Conservation (phyloP, 2,113 vertebrate species). For the Coregonus clupeaformis region DNA sequence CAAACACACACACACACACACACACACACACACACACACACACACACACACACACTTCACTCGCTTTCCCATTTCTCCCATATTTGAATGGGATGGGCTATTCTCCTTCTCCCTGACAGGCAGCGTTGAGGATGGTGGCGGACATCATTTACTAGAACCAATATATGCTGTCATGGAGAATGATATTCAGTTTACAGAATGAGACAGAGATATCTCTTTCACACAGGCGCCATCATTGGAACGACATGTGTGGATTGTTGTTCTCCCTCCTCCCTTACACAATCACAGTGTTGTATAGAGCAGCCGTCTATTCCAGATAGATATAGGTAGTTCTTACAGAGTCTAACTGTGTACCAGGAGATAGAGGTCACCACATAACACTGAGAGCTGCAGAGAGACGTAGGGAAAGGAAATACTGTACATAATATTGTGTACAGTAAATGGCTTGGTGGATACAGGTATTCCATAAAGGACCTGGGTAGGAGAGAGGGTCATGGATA, state of each 20-base stretch:
- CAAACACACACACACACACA: no score
- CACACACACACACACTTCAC: no score
- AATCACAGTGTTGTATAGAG: no score
- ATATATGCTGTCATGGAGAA: constrained; percentile 38
- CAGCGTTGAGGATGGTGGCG: constrained; percentile 13
- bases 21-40: no score
- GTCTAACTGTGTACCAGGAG: constrained; percentile 18
- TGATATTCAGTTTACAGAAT: constrained; percentile 48
- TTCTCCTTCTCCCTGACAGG: neutral
- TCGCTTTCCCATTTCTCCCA: neutral
- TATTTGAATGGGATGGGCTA: neutral
- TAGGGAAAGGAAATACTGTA: no score
- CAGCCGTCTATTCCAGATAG: neutral
- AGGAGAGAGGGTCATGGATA: no score
- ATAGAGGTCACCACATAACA: no score
- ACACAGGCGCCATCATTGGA: constrained; percentile 48
- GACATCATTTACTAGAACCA: constrained; percentile 23
- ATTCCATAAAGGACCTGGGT: no score
- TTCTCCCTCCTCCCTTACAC: neutral
- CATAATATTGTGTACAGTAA: constrained; percentile 19
- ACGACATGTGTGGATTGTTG: constrained; percentile 44
- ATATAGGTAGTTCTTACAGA: constrained; percentile 8
- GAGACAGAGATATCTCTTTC: constrained; percentile 59
- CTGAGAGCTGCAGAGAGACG: no score
- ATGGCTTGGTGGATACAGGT: constrained; percentile 50